Percentiles rank a stretch among this genome's conserved stretches.
phyloP scores from a whole-genome alignment of 2,113 vertebrate genomes.

The Stictonetta naevosa region DNA sequence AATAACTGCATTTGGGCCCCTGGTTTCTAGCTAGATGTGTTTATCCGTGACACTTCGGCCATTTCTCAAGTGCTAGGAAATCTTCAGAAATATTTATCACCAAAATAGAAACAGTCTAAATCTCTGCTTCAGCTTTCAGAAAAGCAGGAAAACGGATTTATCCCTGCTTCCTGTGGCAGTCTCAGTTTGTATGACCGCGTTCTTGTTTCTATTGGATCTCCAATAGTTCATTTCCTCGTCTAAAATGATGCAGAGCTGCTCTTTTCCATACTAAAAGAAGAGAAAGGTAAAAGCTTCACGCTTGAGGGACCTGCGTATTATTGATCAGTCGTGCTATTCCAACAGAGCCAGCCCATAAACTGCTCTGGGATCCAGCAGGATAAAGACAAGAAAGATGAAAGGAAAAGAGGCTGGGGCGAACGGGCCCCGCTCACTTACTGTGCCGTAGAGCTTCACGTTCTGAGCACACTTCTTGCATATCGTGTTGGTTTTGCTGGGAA shows the following conservation, averaged over 20 bases:
- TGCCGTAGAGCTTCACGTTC: slow-evolving; percentile 84
- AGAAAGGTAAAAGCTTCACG: background rate
- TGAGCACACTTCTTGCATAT: slow-evolving; percentile 87
- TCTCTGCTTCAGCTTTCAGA: background rate
- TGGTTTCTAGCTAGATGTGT: background rate
- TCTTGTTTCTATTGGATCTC: background rate
- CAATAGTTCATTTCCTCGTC: background rate
- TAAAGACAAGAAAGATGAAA: background rate
- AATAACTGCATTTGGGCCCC: background rate
- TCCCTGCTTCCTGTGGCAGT: background rate
- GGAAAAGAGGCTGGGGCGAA: background rate
- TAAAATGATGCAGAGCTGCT: background rate
- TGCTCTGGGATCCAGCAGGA: background rate
- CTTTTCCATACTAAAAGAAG: background rate
- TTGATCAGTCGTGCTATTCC: background rate
- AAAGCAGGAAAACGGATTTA: background rate
- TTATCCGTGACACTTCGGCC: background rate
- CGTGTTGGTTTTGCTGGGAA: slow-evolving; percentile 82
- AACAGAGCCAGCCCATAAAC: background rate
- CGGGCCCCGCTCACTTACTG: slow-evolving; percentile 68
- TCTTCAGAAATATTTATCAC: background rate
- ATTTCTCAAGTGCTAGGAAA: background rate
- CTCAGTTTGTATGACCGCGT: background rate
- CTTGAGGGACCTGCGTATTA: background rate
- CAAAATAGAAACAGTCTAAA: background rate